A percentile compares a stretch with the other conserved stretches of the same genome.
Evolutionary conservation across 2,888 invertebrate genomes (phyloP).

Genomic region (Epistrophe grossulariae): DNA sequence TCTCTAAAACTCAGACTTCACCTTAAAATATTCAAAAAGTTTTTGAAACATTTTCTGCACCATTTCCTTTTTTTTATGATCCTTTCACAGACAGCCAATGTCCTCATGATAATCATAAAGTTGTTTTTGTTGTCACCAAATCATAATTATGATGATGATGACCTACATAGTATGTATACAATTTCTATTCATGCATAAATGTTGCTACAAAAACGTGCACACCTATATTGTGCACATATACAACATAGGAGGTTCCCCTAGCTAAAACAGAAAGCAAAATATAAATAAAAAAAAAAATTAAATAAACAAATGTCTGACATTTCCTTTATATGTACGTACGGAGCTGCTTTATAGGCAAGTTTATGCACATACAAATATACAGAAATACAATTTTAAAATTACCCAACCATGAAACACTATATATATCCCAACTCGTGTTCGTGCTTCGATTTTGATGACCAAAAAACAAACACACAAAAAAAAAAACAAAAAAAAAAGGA

Average conservation of each 20-base stretch:
- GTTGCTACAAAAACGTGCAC: conserved; percentile 6
- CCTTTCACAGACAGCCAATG: conserved; percentile 40
- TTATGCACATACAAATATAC: background rate
- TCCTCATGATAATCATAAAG: conserved; percentile 21
- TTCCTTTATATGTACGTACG: background rate
- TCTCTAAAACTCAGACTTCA: background rate
- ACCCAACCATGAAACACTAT: conserved; percentile 37
- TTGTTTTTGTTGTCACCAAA: background rate
- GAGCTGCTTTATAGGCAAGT: background rate
- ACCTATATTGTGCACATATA: background rate
- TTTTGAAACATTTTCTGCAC: conserved; percentile 23
- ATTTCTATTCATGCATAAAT: conserved; percentile 16
- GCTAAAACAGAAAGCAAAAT: background rate
- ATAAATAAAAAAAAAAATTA: background rate
- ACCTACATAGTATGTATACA: conserved; percentile 1
- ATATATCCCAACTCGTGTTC: conserved; percentile 15
- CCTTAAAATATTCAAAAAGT: conserved; percentile 23
- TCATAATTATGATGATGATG: conserved; percentile 3
- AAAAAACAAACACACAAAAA: conserved; percentile 11
- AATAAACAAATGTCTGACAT: conserved; percentile 12
- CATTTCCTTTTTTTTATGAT: conserved; percentile 26
- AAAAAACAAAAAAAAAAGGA: background rate
- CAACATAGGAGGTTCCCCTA: background rate
- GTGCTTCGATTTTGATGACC: conserved; percentile 38
- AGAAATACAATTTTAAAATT: conserved; percentile 30